These are phyloP conservation scores for Manis crassicaudata DNA, from an alignment of 2,797 vertebrate genomes.

Conservation along the genomic window DNA sequence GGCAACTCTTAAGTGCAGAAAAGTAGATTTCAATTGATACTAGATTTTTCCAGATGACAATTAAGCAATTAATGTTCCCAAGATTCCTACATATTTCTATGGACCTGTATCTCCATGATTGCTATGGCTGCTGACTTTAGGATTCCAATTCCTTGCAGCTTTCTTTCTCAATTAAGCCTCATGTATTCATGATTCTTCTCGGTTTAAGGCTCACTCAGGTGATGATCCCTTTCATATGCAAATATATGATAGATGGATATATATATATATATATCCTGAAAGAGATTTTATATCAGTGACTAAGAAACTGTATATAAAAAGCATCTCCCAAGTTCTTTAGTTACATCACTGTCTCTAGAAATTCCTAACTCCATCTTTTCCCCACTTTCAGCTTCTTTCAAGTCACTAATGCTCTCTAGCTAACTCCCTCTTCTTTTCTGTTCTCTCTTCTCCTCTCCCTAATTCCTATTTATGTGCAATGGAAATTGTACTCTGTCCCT, in stretches of 20 bases:
- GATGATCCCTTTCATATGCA: neutral
- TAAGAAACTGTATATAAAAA: neutral
- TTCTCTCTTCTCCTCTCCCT: neutral
- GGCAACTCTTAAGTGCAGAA: neutral
- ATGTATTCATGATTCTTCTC: neutral
- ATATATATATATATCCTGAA: neutral
- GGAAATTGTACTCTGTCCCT: neutral
- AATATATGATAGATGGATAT: too few relatives aligned
- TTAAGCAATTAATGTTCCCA: neutral
- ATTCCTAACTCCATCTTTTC: neutral
- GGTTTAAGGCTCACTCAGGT: neutral
- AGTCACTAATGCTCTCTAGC: neutral
- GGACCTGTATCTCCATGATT: neutral
- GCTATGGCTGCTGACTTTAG: neutral
- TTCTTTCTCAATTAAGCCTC: too few relatives aligned
- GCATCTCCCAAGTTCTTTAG: neutral
- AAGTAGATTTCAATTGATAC: neutral
- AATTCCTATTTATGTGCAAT: neutral
- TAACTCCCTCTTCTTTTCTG: neutral
- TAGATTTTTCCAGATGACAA: neutral
- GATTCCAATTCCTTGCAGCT: too few relatives aligned
- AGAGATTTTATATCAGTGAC: neutral
- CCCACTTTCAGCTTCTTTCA: neutral
- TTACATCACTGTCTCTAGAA: neutral
- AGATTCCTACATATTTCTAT: neutral